Conservation (phyloP, 2,797 vertebrate genomes). For the Petrocephalus schoutedeni region DNA sequence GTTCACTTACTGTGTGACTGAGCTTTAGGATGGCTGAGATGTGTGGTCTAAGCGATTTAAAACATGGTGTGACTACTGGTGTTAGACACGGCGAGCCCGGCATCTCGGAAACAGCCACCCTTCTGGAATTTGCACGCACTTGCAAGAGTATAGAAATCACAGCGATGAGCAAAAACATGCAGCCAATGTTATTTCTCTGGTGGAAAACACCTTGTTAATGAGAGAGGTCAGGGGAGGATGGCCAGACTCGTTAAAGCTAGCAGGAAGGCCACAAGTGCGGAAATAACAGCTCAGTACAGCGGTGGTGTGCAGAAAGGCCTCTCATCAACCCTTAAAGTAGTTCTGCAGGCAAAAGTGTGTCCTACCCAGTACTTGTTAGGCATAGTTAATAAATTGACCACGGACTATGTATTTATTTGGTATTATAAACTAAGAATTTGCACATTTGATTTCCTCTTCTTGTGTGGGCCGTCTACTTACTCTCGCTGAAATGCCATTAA, state of each 20-base stretch:
- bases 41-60: background rate
- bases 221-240: background rate
- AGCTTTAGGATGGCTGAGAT: background rate
- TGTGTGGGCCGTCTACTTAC: background rate
- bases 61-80: background rate
- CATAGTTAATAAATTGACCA: background rate
- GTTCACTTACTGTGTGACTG: background rate
- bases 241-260: background rate
- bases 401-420: background rate
- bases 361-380: background rate
- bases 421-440: background rate
- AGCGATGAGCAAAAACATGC: background rate
- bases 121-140: background rate
- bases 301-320: background rate
- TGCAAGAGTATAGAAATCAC: background rate
- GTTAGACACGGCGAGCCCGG: background rate
- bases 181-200: background rate
- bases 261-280: background rate
- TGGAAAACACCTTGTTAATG: background rate
- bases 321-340: background rate
- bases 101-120: background rate
- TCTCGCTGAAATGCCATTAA: background rate
- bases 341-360: background rate
- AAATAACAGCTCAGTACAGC: background rate
- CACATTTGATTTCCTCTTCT: background rate